Base-by-base conservation (phyloP, 2,797 vertebrate genomes). In the Pygocentrus nattereri region DNA sequence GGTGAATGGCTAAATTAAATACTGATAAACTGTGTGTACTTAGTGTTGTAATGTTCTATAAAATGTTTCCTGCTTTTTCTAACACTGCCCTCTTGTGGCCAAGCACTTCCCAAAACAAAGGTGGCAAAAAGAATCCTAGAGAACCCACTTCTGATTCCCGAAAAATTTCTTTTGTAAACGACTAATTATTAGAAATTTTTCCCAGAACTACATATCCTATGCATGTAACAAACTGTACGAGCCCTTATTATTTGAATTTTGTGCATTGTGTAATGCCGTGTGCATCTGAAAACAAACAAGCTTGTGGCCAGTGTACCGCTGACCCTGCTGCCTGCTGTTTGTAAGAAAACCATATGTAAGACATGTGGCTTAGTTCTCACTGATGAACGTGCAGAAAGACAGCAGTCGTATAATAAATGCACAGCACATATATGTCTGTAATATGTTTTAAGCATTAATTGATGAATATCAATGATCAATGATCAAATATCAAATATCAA, bases 41-140 rank as follows among this genome's bases (percentile, higher is more conserved):
- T 34, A 34, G 3, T 34, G 34, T 34, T 38, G 34, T 38, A 38
- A 38, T 38, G 38, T 38, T 38, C 34, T 38, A 38, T 38, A 38
- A 38, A 38, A 38, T 38, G 6, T 38, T 38, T 38, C 34, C 34
- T 3, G 34, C 34, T 59, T 25, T 12, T 12, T n/a, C 30, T 15
- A 71, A 25, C 47, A 71, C 69, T 71, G 69, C 23, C 44, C 47
- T 71, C 47, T 71, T 50, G 47, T 71, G 25, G 69, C 47, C 47
- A 52, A n/a, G 21, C 21, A 56, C n/a, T 56, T 6, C 11, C 11
- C 16, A 34, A 8, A 65, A 65, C 21, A n/a, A 38, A 21, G 34
- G 1, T 25, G 11, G 58, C 12, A 61, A 27, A 27, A 18, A 11
- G 4, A 2, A 34, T 34, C 2, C 34, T 34, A 34, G 34, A 34